Conservation (phyloP, 1,140 invertebrate genomes). For the Copidosoma floridanum region DNA sequence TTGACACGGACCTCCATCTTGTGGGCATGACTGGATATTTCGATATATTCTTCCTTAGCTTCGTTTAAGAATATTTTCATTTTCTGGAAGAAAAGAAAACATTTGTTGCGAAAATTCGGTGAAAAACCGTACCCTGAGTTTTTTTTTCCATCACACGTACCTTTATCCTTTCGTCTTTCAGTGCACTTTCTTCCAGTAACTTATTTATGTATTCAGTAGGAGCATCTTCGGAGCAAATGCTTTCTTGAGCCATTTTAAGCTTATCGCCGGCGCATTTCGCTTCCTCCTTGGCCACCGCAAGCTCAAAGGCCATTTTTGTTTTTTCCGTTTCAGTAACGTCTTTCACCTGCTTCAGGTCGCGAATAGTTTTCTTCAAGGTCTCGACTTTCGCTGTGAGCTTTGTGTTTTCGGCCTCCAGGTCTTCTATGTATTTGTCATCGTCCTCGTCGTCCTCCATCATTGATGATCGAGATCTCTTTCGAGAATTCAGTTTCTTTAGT, state of each 20-base stretch:
- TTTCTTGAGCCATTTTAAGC: constrained; percentile 31
- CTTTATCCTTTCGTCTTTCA: constrained; percentile 41
- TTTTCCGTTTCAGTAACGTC: constrained; percentile 38
- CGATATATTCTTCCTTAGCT: constrained; percentile 49
- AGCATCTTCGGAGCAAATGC: constrained; percentile 27
- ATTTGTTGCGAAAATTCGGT: constrained; percentile 3
- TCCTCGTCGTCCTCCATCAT: constrained; percentile 25
- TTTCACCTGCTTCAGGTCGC: constrained; percentile 35
- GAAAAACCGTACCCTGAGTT: no score
- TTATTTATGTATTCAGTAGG: constrained; percentile 34
- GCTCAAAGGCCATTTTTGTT: constrained; percentile 40
- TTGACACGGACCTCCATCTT: constrained; percentile 33
- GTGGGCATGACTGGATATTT: constrained; percentile 30
- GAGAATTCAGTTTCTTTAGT: constrained; percentile 31
- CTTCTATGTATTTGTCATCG: constrained; percentile 26
- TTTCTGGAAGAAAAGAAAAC: constrained; percentile 34
- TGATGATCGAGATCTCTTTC: constrained; percentile 30
- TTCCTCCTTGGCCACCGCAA: constrained; percentile 37
- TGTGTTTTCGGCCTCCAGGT: constrained; percentile 39
- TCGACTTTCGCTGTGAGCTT: constrained; percentile 35
- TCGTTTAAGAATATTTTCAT: constrained; percentile 47
- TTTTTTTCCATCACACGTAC: no score
- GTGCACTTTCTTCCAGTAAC: constrained; percentile 36
- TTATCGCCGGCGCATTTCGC: constrained; percentile 37
- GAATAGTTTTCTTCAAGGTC: constrained; percentile 35